Evolutionary conservation across 2,888 invertebrate genomes (phyloP), one percentile per base, ranked within the genome.

Genomic region (Drosophila percnosoma): DNA sequence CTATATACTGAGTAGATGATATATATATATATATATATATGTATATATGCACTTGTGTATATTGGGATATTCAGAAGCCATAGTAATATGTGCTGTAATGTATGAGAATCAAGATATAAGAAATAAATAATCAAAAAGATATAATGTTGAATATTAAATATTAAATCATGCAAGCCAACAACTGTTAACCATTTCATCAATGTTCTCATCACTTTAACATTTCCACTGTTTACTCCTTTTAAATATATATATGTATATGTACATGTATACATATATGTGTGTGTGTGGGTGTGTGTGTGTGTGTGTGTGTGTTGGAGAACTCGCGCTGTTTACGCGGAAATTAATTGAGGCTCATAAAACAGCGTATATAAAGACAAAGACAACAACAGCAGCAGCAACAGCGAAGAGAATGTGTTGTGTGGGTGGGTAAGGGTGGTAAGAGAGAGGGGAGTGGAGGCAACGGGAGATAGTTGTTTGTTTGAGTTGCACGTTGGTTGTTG

Each of bases 331-430:
- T 87, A 67, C 86, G 86, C 82, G 82, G 63, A 87, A 77, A 85
- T 85, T 85, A 85, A 85, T 85, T 81, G 85, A 83, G 83, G 83
- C 83, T 83, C 86, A 85, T 85, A 83, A 87, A 87, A 77, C 79
- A 85, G 72, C 72, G 75, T 48, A 81, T 68, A 81, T 79, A 85
- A 74, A 75, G 68, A 59, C 73, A 71, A 24, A 63, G 42, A 60
- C 45, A 64, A 48, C 48, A 45, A 59, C 51, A 57, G 36, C 27
- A 49, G 45, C 33, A 68, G 42, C 38, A 45, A 15, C 21, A 24
- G 24, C 45, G 21, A 24, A 45, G 13, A 15, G 24, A 45, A 15
- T 45, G 15, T 45, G 45, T 7, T 24, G 13, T 21, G 45, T 7
- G 21, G 45, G 0, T 40, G 18, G 31, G n/a, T n/a, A 52, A 10